Conservation (phyloP, 1,140 invertebrate species). For the Drosophila guanche region DNA sequence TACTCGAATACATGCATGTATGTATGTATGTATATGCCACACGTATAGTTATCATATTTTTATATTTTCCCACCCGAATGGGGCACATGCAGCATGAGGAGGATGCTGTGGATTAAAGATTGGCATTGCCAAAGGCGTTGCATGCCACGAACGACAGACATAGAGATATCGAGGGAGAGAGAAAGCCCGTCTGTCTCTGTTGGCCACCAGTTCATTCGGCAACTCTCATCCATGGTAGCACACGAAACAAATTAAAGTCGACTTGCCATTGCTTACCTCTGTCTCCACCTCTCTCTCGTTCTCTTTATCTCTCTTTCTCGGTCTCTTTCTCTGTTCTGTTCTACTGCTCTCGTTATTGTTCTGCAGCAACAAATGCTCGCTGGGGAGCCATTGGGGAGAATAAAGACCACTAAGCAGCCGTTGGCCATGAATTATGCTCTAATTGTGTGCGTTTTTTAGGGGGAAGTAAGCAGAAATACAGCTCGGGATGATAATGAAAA, state of each 20-base stretch:
- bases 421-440: constrained; percentile 77
- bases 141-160: neutral
- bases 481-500: constrained; percentile 42
- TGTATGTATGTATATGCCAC: constrained; percentile 34
- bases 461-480: constrained; percentile 34
- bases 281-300: constrained; percentile 10
- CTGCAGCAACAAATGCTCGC: constrained; percentile 70
- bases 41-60: constrained; percentile 74
- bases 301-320: constrained; percentile 7
- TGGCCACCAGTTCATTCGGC: constrained; percentile 27
- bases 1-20: too few species aligned
- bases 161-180: too few species aligned
- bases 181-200: neutral
- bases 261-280: constrained; percentile 63
- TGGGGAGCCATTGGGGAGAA: constrained; percentile 67
- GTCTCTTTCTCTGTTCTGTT: constrained; percentile 19
- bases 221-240: constrained; percentile 22
- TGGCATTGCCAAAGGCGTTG: constrained; percentile 1
- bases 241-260: constrained; percentile 72
- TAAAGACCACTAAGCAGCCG: constrained; percentile 77
- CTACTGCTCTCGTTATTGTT: constrained; percentile 43
- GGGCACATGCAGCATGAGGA: constrained; percentile 1
- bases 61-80: constrained; percentile 51
- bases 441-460: constrained; percentile 65
- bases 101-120: too few species aligned